These are phyloP conservation scores for Phyllotreta cruciferae DNA, from an alignment of 2,888 invertebrate genomes.

Conservation along the genomic window DNA sequence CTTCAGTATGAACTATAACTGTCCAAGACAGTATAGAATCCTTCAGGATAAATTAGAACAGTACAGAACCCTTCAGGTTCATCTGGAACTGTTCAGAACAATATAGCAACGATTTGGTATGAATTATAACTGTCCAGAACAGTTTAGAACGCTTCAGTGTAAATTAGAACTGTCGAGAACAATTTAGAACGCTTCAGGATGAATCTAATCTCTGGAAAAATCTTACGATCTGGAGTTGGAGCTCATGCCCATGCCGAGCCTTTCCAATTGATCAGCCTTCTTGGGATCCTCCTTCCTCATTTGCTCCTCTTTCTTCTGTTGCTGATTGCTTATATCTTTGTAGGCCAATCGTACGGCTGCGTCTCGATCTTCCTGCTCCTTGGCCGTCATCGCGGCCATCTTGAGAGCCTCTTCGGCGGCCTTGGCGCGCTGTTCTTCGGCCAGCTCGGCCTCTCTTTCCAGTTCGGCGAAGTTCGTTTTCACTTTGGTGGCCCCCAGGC, in stretches of 20 bases:
- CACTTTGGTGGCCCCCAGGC: slow-evolving; percentile 93
- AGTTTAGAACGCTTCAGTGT: too few relatives aligned
- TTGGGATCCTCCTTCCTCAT: slow-evolving; percentile 76
- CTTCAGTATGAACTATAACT: too few relatives aligned
- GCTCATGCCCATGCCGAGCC: slow-evolving; percentile 90
- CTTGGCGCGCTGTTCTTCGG: slow-evolving; percentile 71
- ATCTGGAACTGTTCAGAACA: too few relatives aligned
- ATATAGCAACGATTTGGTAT: too few relatives aligned
- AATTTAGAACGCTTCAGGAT: too few relatives aligned
- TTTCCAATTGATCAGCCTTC: slow-evolving; percentile 87
- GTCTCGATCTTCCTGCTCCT: slow-evolving; percentile 73
- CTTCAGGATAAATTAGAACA: too few relatives aligned
- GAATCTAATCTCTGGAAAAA: too few relatives aligned
- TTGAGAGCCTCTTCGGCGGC: slow-evolving; percentile 60
- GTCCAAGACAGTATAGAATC: too few relatives aligned
- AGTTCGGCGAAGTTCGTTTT: slow-evolving; percentile 94
- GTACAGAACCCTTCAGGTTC: too few relatives aligned
- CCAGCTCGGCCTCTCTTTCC: slow-evolving; percentile 86
- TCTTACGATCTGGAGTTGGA: slow-evolving; percentile 62
- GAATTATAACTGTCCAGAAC: too few relatives aligned
- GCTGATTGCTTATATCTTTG: slow-evolving; percentile 72
- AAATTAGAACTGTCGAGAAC: too few relatives aligned
- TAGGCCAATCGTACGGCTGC: slow-evolving; percentile 78
- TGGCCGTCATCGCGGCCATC: slow-evolving; percentile 59
- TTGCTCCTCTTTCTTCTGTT: slow-evolving; percentile 76